Percentiles rank a stretch among this genome's conserved stretches.
Conservation (phyloP, 2,888 invertebrate genomes). For the Scrobipalpa costella region DNA sequence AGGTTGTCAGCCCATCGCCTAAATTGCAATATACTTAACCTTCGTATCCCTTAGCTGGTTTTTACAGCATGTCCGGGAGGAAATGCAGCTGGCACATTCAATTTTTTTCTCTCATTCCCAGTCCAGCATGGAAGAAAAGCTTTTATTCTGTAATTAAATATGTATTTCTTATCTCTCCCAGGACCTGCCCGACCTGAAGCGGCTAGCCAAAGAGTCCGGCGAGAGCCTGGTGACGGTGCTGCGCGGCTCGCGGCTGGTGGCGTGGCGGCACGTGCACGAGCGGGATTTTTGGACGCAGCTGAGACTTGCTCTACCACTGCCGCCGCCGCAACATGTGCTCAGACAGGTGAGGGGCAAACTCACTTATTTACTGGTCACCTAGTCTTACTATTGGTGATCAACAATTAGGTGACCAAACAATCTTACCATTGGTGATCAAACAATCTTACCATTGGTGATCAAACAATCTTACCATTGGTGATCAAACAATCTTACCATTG, state of each 20-base stretch:
- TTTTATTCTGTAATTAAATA: no score
- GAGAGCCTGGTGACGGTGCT: conserved; percentile 72
- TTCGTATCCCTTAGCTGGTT: no score
- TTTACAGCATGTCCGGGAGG: no score
- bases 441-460: no score
- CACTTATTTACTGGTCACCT: not conserved
- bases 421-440: no score
- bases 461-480: no score
- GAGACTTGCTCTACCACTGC: conserved; percentile 83
- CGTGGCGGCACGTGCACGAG: conserved; percentile 79
- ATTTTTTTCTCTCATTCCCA: not conserved
- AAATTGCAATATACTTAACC: no score
- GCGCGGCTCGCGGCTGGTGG: conserved; percentile 71
- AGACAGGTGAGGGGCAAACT: not conserved
- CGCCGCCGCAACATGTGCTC: conserved; percentile 49
- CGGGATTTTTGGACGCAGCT: conserved; percentile 84
- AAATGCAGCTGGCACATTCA: not conserved
- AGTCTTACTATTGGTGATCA: no score
- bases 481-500: no score
- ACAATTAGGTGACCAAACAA: no score
- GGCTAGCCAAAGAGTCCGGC: conserved; percentile 76
- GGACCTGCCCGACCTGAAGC: conserved; percentile 81
- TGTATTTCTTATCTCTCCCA: conserved; percentile 42
- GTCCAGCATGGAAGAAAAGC: no score
- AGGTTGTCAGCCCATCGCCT: no score